These are phyloP conservation scores for Chymomyza amoena DNA, from an alignment of 2,888 invertebrate genomes.

Conservation along the genomic window DNA sequence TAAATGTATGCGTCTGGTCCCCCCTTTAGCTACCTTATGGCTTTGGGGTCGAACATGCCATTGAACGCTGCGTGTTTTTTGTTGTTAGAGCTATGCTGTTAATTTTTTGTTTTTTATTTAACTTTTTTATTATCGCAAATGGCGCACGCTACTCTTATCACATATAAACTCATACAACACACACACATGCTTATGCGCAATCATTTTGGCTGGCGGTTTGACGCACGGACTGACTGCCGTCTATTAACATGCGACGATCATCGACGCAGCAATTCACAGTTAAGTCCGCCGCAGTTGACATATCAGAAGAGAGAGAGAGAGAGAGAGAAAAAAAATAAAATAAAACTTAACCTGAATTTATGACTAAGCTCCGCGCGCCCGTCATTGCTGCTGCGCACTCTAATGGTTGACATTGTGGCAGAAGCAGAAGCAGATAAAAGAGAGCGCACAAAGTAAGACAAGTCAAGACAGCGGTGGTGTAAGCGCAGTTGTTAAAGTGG, in stretches of 20 bases:
- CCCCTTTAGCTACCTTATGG: background rate
- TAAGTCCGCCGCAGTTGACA: background rate
- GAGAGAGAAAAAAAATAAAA: slow-evolving; percentile 58
- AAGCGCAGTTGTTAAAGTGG: background rate
- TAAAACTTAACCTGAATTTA: slow-evolving; percentile 56
- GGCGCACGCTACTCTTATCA: slow-evolving; percentile 46
- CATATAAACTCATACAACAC: background rate
- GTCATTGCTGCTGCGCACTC: slow-evolving; percentile 8
- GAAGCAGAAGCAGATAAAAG: background rate
- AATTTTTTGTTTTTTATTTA: slow-evolving; percentile 55
- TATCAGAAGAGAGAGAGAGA: slow-evolving; percentile 26
- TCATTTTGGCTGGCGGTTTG: background rate
- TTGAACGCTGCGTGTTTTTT: background rate
- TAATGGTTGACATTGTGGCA: slow-evolving; percentile 56
- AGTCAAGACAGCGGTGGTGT: background rate
- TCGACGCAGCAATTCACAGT: slow-evolving; percentile 10
- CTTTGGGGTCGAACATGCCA: background rate
- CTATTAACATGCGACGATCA: slow-evolving; percentile 44
- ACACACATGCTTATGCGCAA: background rate
- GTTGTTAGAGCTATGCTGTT: slow-evolving; percentile 52
- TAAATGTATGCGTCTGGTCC: slow-evolving; percentile 17
- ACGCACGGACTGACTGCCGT: slow-evolving; percentile 17
- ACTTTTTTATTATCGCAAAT: slow-evolving; percentile 58
- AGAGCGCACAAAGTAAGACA: background rate
- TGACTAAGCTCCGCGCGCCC: slow-evolving; percentile 9